These are phyloP conservation scores for Platysternon megacephalum DNA, from an alignment of 2,113 vertebrate species.

Conservation along the genomic window DNA sequence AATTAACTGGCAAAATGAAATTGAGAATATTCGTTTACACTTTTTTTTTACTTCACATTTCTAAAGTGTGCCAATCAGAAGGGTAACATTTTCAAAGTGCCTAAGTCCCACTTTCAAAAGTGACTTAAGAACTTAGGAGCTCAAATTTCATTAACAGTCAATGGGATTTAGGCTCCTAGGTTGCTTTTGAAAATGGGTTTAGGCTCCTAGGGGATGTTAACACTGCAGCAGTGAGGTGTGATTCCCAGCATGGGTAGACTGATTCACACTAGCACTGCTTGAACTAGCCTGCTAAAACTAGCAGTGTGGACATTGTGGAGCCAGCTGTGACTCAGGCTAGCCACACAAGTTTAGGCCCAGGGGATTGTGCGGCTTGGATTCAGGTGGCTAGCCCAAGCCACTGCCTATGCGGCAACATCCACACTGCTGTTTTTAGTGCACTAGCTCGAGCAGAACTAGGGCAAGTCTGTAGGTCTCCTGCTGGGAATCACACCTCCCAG, in stretches of 20 bases:
- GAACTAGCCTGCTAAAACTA: neutral
- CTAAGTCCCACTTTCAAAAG: neutral
- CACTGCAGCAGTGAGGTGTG: neutral
- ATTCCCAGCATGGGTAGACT: neutral
- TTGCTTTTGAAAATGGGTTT: rapidly evolving
- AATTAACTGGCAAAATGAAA: neutral
- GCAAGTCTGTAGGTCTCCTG: neutral
- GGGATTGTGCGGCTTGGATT: neutral
- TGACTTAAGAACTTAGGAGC: neutral
- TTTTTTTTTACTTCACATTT: neutral
- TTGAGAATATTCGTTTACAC: neutral
- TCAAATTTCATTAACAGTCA: neutral
- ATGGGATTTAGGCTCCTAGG: neutral
- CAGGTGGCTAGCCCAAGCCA: neutral
- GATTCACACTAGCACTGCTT: neutral
- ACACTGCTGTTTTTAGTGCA: neutral
- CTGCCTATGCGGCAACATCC: neutral
- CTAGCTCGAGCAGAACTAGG: neutral
- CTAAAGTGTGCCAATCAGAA: neutral
- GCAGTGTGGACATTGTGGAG: neutral
- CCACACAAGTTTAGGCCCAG: neutral
- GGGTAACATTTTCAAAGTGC: neutral
- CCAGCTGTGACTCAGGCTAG: neutral
- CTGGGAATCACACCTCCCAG: neutral
- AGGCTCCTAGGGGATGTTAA: neutral